Evolutionary conservation across 2,797 vertebrate species (phyloP).

Genomic region (Sebastes nivosus): DNA sequence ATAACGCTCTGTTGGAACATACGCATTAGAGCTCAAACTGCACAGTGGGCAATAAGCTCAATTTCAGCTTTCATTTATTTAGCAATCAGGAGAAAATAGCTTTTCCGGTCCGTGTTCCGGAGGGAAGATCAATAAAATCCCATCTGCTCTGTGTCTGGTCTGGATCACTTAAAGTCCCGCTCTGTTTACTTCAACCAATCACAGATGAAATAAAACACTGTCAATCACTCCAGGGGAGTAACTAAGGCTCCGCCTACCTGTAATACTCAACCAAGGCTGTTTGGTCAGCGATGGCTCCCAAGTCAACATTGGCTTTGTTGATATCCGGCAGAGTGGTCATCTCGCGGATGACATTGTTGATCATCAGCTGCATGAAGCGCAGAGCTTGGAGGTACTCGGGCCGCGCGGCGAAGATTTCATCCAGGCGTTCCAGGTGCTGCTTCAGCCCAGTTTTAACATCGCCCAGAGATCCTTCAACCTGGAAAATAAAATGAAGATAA

Average conservation of each 20-base stretch:
- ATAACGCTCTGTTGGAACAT: constrained; percentile 18
- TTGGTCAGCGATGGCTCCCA: constrained; percentile 80
- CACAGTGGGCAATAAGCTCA: constrained; percentile 49
- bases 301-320: constrained; percentile 75
- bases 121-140: constrained; percentile 55
- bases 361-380: constrained; percentile 88
- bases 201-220: constrained; percentile 16
- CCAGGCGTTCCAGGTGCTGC: constrained; percentile 87
- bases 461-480: constrained; percentile 84
- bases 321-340: constrained; percentile 86
- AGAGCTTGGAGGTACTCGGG: constrained; percentile 87
- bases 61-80: constrained; percentile 67
- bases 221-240: not conserved
- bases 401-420: constrained; percentile 89
- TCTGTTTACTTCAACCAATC: constrained; percentile 28
- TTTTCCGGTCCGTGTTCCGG: constrained; percentile 51
- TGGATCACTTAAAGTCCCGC: constrained; percentile 25
- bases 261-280: constrained; percentile 87
- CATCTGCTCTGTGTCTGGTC: constrained; percentile 54
- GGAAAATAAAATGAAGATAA: not conserved
- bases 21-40: constrained; percentile 22
- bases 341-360: constrained; percentile 82
- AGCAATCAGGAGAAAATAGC: constrained; percentile 59
- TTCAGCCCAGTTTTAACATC: constrained; percentile 85
- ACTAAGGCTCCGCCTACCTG: constrained; percentile 79